A percentile compares a stretch with the other conserved stretches of the same genome.
phyloP scores from a whole-genome alignment of 1,140 invertebrate genomes.

The Pachyrhynchus sulphureomaculatus region DNA sequence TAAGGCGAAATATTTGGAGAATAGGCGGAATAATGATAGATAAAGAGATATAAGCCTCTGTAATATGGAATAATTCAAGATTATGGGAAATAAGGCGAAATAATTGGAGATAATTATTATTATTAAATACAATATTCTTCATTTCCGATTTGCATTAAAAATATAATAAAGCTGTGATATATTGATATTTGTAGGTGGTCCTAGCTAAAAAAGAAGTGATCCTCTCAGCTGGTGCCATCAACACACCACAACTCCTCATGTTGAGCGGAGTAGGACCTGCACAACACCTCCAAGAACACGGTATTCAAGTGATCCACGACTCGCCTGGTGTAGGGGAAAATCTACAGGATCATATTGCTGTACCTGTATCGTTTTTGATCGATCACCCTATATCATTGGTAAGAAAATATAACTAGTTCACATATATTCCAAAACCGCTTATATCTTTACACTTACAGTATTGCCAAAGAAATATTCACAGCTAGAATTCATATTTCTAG shows the following conservation, averaged over 20 bases:
- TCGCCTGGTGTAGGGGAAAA: conserved; percentile 78
- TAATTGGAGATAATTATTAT: no score
- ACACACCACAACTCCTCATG: conserved; percentile 80
- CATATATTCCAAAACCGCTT: no score
- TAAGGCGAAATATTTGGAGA: no score
- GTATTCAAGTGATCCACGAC: conserved; percentile 68
- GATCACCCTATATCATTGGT: conserved; percentile 77
- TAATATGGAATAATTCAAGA: no score
- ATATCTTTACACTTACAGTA: no score
- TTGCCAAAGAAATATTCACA: no score
- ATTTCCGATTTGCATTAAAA: no score
- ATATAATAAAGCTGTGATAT: no score
- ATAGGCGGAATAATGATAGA: no score
- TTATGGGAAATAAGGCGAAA: no score
- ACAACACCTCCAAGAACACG: conserved; percentile 67
- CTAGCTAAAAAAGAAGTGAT: conserved; percentile 77
- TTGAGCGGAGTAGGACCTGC: conserved; percentile 79
- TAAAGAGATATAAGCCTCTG: no score
- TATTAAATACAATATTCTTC: not conserved
- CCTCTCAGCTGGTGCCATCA: conserved; percentile 74
- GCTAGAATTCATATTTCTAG: no score
- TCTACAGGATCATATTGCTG: conserved; percentile 81
- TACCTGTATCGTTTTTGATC: conserved; percentile 77
- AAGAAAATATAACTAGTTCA: not conserved
- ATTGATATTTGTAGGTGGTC: conserved; percentile 50